A percentile compares a stretch with the other conserved stretches of the same genome.
Evolutionary conservation across 2,113 vertebrate genomes (phyloP).

Genomic region (Cinclus mexicanus): DNA sequence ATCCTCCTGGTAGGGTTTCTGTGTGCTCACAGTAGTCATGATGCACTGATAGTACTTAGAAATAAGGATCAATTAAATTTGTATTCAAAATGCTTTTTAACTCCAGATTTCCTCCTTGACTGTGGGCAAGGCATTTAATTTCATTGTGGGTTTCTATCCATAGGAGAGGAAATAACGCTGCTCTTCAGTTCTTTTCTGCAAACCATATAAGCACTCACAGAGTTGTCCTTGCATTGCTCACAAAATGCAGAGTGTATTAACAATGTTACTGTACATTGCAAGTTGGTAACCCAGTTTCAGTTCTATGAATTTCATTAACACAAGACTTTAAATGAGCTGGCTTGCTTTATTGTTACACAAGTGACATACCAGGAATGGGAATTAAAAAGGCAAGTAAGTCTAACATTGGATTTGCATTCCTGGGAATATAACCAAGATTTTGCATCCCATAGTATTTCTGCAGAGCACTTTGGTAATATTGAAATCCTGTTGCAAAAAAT

Average conservation of each 20-base stretch:
- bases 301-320: background rate
- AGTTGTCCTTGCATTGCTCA: background rate
- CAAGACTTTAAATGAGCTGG: background rate
- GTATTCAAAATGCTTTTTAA: background rate
- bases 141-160: background rate
- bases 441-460: background rate
- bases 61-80: background rate
- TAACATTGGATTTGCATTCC: background rate
- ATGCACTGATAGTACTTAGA: background rate
- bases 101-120: background rate
- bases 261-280: background rate
- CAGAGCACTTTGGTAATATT: background rate
- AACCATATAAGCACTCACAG: background rate
- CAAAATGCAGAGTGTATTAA: background rate
- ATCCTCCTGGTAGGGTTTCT: background rate
- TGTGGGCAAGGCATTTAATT: background rate
- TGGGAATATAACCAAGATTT: background rate
- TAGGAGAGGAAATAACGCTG: background rate
- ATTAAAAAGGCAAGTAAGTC: background rate
- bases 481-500: background rate
- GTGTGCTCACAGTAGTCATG: accelerated
- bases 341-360: background rate
- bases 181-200: background rate
- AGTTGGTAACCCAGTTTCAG: background rate
- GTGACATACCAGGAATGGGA: background rate